phyloP scores from a whole-genome alignment of 2,888 invertebrate species.

The Tromatobia lineatoria region DNA sequence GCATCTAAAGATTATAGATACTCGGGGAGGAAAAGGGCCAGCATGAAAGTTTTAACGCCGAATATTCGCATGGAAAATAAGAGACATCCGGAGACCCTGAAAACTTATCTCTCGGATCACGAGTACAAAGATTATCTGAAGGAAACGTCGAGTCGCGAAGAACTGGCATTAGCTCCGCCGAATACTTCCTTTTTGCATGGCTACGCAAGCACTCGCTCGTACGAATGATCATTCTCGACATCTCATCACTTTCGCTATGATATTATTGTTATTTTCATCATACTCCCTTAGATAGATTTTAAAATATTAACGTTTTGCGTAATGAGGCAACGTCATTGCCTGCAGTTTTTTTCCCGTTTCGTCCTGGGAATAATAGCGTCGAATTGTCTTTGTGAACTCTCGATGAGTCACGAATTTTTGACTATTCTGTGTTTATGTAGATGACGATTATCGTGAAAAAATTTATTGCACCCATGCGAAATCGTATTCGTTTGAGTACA shows the following conservation, averaged over 20 bases:
- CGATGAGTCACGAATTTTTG: constrained; percentile 19
- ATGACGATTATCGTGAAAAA: not conserved
- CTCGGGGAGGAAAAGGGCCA: constrained; percentile 14
- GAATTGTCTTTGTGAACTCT: not conserved
- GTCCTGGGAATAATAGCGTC: not conserved
- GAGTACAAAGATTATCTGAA: constrained; percentile 67
- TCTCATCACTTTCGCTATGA: constrained; percentile 34
- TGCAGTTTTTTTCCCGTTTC: constrained; percentile 21
- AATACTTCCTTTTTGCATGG: constrained; percentile 78
- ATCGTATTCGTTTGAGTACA: constrained; percentile 42
- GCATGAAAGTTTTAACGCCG: constrained; percentile 56
- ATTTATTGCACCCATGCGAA: constrained; percentile 19
- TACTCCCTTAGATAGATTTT: constrained; percentile 10
- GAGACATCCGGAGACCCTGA: constrained; percentile 67
- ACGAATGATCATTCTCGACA: constrained; percentile 63
- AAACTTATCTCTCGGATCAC: constrained; percentile 66
- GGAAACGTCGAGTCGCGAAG: constrained; percentile 57
- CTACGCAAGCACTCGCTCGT: constrained; percentile 71
- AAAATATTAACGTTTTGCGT: constrained; percentile 5
- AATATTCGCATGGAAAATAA: constrained; percentile 65
- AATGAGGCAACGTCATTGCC: not conserved
- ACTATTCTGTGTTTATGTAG: constrained; percentile 38
- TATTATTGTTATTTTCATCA: constrained; percentile 2
- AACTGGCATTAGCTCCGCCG: constrained; percentile 52
- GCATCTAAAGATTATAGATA: constrained; percentile 17